Evolutionary conservation across 2,888 invertebrate genomes (phyloP).

Genomic region (Cynaeus angustus): DNA sequence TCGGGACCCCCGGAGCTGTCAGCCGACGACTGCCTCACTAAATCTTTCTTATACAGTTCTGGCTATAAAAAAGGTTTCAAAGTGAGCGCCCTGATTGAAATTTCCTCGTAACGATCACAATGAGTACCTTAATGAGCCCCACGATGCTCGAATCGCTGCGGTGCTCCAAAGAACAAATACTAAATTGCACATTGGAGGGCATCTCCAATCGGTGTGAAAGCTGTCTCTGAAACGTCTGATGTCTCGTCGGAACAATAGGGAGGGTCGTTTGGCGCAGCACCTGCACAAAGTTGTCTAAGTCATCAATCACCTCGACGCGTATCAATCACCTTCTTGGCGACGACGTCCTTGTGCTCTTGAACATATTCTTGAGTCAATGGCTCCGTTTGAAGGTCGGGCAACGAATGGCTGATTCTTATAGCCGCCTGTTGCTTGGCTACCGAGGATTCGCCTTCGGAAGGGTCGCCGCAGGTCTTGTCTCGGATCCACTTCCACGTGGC

Average conservation of each 20-base stretch:
- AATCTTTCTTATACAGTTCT: slow-evolving; percentile 84
- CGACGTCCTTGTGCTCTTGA: slow-evolving; percentile 81
- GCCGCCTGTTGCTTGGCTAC: slow-evolving; percentile 79
- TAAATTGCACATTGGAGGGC: slow-evolving; percentile 83
- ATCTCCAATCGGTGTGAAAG: slow-evolving; percentile 86
- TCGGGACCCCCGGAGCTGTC: slow-evolving; percentile 79
- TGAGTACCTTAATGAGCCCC: slow-evolving; percentile 81
- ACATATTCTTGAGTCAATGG: slow-evolving; percentile 81
- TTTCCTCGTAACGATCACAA: slow-evolving; percentile 46
- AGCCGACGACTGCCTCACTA: slow-evolving; percentile 82
- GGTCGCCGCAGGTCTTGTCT: slow-evolving; percentile 72
- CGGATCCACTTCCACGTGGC: slow-evolving; percentile 83
- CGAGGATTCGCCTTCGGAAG: slow-evolving; percentile 61
- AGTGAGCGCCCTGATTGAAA: slow-evolving; percentile 1
- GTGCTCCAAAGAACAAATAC: slow-evolving; percentile 82
- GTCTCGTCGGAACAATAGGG: slow-evolving; percentile 86
- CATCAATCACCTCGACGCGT: slow-evolving; percentile 1
- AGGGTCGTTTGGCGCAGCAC: slow-evolving; percentile 88
- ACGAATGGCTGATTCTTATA: slow-evolving; percentile 83
- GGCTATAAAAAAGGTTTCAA: slow-evolving; percentile 74
- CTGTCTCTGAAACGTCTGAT: slow-evolving; percentile 88
- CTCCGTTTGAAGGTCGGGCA: slow-evolving; percentile 83
- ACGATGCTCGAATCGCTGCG: slow-evolving; percentile 82
- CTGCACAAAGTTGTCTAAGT: slow-evolving; percentile 67
- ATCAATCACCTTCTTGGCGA: slow-evolving; percentile 78